phyloP scores from a whole-genome alignment of 2,113 vertebrate species.

The Anthoscopus minutus region DNA sequence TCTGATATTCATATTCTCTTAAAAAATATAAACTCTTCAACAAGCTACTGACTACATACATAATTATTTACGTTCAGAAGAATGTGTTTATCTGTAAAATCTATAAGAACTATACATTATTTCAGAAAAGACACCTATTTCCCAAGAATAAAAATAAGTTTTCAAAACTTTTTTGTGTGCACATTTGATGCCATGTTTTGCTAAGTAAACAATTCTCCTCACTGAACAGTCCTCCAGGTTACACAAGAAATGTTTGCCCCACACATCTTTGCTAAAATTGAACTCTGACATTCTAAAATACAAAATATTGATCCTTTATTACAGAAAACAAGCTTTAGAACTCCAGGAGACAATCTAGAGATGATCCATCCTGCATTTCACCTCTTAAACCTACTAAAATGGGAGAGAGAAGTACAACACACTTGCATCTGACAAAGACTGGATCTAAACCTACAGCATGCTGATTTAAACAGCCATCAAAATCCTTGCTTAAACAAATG shows the following conservation, averaged over 20 bases:
- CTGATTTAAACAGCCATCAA: background rate
- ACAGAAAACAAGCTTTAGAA: background rate
- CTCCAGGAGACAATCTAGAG: background rate
- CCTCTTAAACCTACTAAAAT: background rate
- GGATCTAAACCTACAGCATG: background rate
- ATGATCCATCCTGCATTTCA: background rate
- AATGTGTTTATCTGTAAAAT: background rate
- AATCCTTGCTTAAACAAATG: background rate
- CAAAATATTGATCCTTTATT: background rate
- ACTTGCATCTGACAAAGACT: accelerated
- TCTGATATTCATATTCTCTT: background rate
- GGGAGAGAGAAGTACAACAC: background rate
- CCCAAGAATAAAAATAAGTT: background rate
- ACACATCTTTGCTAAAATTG: background rate
- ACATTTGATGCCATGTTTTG: background rate
- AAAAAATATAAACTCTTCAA: background rate
- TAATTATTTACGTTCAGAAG: background rate
- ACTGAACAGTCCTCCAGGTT: background rate
- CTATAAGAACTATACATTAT: background rate
- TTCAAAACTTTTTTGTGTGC: background rate
- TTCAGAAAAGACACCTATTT: background rate
- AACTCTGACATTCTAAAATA: background rate
- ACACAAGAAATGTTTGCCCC: background rate
- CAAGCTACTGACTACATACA: background rate
- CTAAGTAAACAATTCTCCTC: background rate